phyloP scores from a whole-genome alignment of 2,888 invertebrate genomes.

The Dynastes hyllus region DNA sequence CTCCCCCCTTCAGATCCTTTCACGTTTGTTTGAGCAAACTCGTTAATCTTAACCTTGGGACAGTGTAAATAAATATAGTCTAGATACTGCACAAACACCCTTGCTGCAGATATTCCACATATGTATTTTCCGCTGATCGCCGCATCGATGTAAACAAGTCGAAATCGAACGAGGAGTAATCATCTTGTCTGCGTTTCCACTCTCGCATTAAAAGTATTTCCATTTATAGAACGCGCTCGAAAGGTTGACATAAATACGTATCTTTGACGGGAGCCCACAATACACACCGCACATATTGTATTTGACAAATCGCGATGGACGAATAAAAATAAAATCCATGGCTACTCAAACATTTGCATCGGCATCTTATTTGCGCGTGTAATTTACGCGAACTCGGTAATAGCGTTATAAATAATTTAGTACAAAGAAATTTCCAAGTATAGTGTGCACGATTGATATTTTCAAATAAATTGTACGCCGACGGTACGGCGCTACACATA shows the following conservation, averaged over 20 bases:
- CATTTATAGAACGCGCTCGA: slow-evolving; percentile 18
- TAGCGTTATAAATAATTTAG: neutral
- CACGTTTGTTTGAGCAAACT: slow-evolving; percentile 41
- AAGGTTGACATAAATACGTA: slow-evolving; percentile 4
- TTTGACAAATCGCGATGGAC: slow-evolving; percentile 11
- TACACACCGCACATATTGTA: neutral
- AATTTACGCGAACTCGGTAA: slow-evolving; percentile 17
- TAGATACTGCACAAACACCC: slow-evolving; percentile 45
- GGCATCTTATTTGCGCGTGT: neutral
- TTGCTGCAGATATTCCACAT: slow-evolving; percentile 39
- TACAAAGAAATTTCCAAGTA: no score
- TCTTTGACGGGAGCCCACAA: no score
- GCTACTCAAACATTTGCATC: slow-evolving; percentile 19
- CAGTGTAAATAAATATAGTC: slow-evolving; percentile 46
- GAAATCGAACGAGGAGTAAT: neutral
- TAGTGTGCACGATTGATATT: no score
- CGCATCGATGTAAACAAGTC: slow-evolving; percentile 25
- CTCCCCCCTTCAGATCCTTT: slow-evolving; percentile 36
- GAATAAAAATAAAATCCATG: slow-evolving; percentile 13
- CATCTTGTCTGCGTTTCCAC: neutral
- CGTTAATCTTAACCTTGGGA: slow-evolving; percentile 48
- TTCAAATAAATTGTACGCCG: no score
- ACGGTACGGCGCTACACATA: no score
- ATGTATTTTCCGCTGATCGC: slow-evolving; percentile 11
- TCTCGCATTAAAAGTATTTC: slow-evolving; percentile 7